These are phyloP conservation scores for Stegastes partitus DNA, from an alignment of 2,113 vertebrate genomes.

Conservation along the genomic window DNA sequence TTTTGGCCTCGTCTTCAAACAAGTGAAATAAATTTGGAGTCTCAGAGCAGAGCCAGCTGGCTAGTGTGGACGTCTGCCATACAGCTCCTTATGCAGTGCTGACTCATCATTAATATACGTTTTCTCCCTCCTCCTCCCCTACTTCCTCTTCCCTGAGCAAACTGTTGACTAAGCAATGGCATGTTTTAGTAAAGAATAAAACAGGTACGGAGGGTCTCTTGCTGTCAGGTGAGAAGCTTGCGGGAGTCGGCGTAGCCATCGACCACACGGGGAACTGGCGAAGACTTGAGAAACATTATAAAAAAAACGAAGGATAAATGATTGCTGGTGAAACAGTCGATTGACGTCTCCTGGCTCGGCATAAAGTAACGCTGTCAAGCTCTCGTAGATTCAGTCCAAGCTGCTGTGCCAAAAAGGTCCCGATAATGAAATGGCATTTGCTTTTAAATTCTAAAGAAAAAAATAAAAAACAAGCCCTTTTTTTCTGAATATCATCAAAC, in stretches of 20 bases:
- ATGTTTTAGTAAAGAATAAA: conserved; percentile 16
- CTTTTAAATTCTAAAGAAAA: not conserved
- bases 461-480: conserved; percentile 16
- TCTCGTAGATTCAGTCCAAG: conserved; percentile 12
- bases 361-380: conserved; percentile 39
- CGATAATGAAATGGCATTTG: conserved; percentile 21
- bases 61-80: conserved; percentile 35
- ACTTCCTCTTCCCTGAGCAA: conserved; percentile 14
- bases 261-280: conserved; percentile 5
- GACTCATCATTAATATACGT: conserved; percentile 54
- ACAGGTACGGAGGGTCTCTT: not conserved
- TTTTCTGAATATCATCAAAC: conserved; percentile 60
- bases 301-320: conserved; percentile 43
- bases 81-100: conserved; percentile 29
- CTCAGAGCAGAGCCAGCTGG: conserved; percentile 56
- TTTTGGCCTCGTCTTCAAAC: conserved; percentile 36
- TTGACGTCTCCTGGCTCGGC: conserved; percentile 24
- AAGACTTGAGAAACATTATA: conserved; percentile 9
- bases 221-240: conserved; percentile 17
- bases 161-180: conserved; percentile 33
- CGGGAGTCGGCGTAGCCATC: not conserved
- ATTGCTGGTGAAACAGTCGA: conserved; percentile 7
- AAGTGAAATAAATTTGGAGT: conserved; percentile 42
- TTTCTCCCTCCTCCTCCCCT: conserved; percentile 1
- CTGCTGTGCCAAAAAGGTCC: conserved; percentile 3